A percentile compares a stretch with the other conserved stretches of the same genome.
These are phyloP conservation scores for Marisa cornuarietis DNA, from an alignment of 1,140 invertebrate genomes.

Conservation along the genomic window DNA sequence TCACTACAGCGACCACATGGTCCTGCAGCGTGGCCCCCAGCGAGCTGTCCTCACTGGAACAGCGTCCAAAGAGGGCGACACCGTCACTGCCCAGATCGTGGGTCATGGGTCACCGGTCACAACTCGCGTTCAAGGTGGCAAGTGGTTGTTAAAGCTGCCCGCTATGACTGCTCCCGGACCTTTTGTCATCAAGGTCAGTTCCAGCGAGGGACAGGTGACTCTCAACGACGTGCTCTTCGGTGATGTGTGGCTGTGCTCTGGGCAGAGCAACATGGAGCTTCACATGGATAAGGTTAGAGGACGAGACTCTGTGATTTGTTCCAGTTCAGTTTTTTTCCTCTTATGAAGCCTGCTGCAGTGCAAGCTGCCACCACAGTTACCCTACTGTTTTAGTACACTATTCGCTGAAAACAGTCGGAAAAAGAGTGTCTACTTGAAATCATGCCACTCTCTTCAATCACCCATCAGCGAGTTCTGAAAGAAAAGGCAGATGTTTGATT, in stretches of 20 bases:
- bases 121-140: conserved; percentile 19
- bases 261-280: conserved; percentile 63
- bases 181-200: conserved; percentile 24
- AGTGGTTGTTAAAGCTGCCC: conserved; percentile 35
- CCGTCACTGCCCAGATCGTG: conserved; percentile 25
- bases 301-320: no score
- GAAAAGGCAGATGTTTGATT: no score
- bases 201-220: conserved; percentile 16
- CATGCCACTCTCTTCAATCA: no score
- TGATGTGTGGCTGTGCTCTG: conserved; percentile 55
- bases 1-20: conserved; percentile 56
- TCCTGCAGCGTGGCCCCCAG: conserved; percentile 48
- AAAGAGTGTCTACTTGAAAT: neutral
- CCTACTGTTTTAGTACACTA: neutral
- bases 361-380: neutral
- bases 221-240: conserved; percentile 41
- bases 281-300: conserved; percentile 22
- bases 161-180: conserved; percentile 31
- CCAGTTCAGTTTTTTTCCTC: neutral
- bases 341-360: neutral
- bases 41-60: conserved; percentile 51
- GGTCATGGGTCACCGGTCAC: conserved; percentile 11
- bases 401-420: neutral
- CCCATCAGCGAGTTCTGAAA: no score
- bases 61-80: conserved; percentile 25